phyloP scores from a whole-genome alignment of 2,888 invertebrate species.

The Meganola albula region DNA sequence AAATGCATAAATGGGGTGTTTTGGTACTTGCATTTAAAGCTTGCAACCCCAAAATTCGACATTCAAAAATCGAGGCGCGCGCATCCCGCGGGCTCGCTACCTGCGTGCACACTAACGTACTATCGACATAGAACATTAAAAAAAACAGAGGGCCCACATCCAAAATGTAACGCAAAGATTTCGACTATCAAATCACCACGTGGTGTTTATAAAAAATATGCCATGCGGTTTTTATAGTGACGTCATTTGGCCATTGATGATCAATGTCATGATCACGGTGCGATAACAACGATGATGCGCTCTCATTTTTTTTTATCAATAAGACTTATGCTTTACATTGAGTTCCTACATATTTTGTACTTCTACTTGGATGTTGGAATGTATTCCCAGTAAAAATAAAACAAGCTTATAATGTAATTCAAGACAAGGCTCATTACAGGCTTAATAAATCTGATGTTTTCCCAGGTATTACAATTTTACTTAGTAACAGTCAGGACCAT shows the following conservation, averaged over 20 bases:
- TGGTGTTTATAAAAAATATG: conserved; percentile 36
- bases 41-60: conserved; percentile 54
- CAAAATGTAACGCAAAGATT: conserved; percentile 24
- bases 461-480: too few relatives aligned
- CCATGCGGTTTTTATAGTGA: conserved; percentile 32
- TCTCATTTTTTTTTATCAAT: conserved; percentile 15
- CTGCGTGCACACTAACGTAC: conserved; percentile 41
- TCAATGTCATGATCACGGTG: conserved; percentile 12
- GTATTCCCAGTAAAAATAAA: too few relatives aligned
- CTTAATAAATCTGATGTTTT: too few relatives aligned
- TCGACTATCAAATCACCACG: conserved; percentile 37
- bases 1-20: too few relatives aligned
- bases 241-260: conserved; percentile 30
- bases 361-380: too few relatives aligned
- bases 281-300: conserved; percentile 9
- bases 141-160: conserved; percentile 28
- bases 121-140: conserved; percentile 42
- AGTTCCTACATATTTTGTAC: too few relatives aligned
- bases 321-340: too few relatives aligned
- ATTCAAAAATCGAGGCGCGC: conserved; percentile 65
- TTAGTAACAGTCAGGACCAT: too few relatives aligned
- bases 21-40: too few relatives aligned
- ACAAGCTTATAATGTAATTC: too few relatives aligned
- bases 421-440: too few relatives aligned
- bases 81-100: conserved; percentile 64